Evolutionary conservation across 1,140 invertebrate genomes (phyloP), one percentile per base, ranked within the genome.

Genomic region (Drosophila fuyamai): DNA sequence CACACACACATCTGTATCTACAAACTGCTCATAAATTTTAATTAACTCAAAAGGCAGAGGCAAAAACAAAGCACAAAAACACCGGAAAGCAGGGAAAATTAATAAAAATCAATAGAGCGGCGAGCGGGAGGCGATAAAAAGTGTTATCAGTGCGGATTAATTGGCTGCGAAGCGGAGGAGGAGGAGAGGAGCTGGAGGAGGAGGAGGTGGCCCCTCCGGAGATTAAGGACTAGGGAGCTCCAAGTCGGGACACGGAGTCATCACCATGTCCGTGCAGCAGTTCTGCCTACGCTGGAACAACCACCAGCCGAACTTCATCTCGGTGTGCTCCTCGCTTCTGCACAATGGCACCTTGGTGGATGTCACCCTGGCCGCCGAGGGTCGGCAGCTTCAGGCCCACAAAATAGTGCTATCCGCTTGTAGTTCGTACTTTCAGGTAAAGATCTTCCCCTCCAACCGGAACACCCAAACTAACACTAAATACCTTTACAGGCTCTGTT

Each of bases 281-380:
- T 98, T 97, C 92, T 97, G 96, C 92, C 93, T 97, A 67, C 94
- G 96, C 59, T 97, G 97, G 97, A 97, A 97, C 93, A 97, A 97
- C 93, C 97, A 97, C 93, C 96, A 97, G 81, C 96, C 96, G 13
- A 97, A 97, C 92, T 96, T 97, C 85, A 97, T 97, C 79, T 96
- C 96, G 1, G 96, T 97, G 75, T 97, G 97, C 93, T 96, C 96
- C 32, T 95, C 94, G 79, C 93, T 97, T 56, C 93, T 97, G 54
- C 96, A 95, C 82, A 96, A 95, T 88, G 96, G 97, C 90, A 95
- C 96, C n/a, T 92, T 97, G 67, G 96, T 97, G 40, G 97, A 97
- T 92, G 96, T 97, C n/a, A 97, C 97, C 7, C 93, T 98, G 46
- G 96, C 96, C 14, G 96, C 96, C 7, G 97, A 97, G 92, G 97